phyloP scores from a whole-genome alignment of 2,113 vertebrate genomes.

The Nyctereutes procyonoides region DNA sequence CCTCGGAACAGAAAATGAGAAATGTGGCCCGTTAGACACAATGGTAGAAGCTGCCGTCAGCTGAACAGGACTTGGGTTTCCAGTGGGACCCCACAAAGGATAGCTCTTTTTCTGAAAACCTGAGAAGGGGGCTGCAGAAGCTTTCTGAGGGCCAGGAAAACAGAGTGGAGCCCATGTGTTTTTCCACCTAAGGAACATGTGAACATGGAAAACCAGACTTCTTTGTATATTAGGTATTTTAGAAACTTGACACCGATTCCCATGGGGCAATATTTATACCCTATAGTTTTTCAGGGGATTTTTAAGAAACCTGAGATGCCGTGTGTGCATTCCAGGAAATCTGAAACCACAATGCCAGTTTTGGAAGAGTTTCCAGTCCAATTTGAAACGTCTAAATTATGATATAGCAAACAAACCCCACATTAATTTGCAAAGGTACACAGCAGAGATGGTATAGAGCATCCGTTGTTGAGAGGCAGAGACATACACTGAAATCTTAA shows the following conservation, averaged over 20 bases:
- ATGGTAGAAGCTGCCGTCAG: background rate
- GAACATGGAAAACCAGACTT: background rate
- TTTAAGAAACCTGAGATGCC: background rate
- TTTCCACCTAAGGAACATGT: background rate
- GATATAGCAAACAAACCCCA: background rate
- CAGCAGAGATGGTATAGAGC: fast-evolving
- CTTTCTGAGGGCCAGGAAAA: background rate
- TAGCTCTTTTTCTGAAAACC: background rate
- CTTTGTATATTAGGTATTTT: background rate
- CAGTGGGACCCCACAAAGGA: background rate
- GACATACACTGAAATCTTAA: background rate
- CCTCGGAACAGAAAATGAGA: background rate
- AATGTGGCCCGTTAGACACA: background rate
- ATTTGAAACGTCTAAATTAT: background rate
- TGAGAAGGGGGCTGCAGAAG: background rate
- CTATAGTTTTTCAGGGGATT: background rate
- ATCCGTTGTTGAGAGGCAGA: background rate
- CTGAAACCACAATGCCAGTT: background rate
- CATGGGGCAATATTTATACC: background rate
- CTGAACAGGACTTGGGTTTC: background rate
- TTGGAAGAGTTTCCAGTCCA: background rate
- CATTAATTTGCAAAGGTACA: background rate
- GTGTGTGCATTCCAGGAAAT: background rate
- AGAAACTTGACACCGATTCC: background rate
- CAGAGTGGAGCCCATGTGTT: fast-evolving